These are phyloP conservation scores for Conomelus anceps DNA, from an alignment of 2,888 invertebrate species.

Conservation along the genomic window DNA sequence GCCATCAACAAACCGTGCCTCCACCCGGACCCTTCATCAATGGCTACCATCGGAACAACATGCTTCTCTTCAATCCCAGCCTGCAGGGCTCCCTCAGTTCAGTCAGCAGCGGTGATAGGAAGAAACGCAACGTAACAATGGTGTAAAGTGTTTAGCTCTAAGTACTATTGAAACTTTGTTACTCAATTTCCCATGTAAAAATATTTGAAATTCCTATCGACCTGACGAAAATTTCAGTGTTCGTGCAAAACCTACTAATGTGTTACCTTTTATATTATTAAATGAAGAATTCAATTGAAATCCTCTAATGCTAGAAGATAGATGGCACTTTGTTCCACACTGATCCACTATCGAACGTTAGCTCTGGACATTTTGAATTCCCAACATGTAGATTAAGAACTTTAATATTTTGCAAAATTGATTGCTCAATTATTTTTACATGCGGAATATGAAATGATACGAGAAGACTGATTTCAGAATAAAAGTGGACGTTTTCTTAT, in stretches of 20 bases:
- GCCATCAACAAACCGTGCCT: conserved; percentile 28
- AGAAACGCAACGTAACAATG: conserved; percentile 54
- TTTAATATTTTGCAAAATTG: neutral
- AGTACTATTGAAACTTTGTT: neutral
- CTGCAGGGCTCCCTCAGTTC: conserved; percentile 52
- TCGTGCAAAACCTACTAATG: neutral
- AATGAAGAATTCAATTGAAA: neutral
- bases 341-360: too few species aligned
- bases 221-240: neutral
- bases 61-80: conserved; percentile 46
- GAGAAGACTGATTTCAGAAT: neutral
- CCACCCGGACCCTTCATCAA: conserved; percentile 35
- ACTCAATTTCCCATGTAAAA: neutral
- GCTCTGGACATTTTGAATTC: neutral
- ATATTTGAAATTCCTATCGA: neutral
- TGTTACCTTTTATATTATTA: neutral
- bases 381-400: neutral
- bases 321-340: neutral
- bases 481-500: neutral
- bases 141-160: conserved; percentile 42
- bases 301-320: neutral
- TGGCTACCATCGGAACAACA: conserved; percentile 39
- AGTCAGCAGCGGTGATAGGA: conserved; percentile 49
- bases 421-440: neutral
- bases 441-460: neutral